Evolutionary conservation across 2,888 invertebrate genomes (phyloP), one percentile per base, ranked within the genome.

Genomic region (Scaptomyza parva): DNA sequence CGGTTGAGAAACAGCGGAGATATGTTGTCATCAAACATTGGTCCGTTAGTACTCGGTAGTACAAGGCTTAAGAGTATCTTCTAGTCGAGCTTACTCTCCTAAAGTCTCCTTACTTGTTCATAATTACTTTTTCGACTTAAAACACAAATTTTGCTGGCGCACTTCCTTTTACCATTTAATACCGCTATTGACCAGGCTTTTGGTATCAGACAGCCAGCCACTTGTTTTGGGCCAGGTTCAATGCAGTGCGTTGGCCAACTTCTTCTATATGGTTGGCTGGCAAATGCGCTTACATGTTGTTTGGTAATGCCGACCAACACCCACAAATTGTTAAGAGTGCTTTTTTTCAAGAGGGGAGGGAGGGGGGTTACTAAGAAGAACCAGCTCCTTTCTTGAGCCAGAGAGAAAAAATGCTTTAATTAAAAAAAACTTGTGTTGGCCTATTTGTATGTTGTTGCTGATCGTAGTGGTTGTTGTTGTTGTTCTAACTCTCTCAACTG

Each of bases 361-460:
- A n/a, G n/a, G n/a, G n/a, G n/a, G n/a, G n/a, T n/a, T n/a, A n/a
- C n/a, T n/a, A n/a, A 28, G 50, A 39, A 30, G 50, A 73, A 80
- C 80, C 71, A 45, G 70, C 59, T 52, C 26, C 17, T 17, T 37
- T 14, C 14, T 35, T 9, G 40, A 51, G 58, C 33, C 58, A 11
- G 28, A 33, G 20, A 20, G 37, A 86, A 20, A 44, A 86, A 86
- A 82, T 85, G 84, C 86, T 84, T 84, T 84, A 84, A 84, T 84
- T 87, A 37, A 37, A 37, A 84, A 84, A 84, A 84, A 82, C 76
- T 69, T 69, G 64, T 72, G 78, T 86, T 84, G 78, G 82, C 86
- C 86, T 82, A 84, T 82, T 80, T 83, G 76, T 58, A 43, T 47
- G 55, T 41, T 66, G 63, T 39, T 35, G 65, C 41, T 44, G 55